phyloP scores from a whole-genome alignment of 2,888 invertebrate species.

The Nasonia oneida region DNA sequence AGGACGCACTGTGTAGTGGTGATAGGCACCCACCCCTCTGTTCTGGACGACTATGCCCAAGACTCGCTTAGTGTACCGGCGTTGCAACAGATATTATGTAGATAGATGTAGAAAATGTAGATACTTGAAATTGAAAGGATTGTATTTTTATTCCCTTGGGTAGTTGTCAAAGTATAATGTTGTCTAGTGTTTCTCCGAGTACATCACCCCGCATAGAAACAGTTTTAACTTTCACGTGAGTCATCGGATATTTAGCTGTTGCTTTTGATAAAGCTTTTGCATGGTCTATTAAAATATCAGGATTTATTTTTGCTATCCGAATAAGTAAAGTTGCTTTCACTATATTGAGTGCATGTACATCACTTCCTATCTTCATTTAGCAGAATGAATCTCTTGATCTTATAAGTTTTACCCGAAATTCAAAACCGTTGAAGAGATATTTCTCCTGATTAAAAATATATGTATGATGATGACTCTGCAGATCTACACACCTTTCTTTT shows the following conservation, averaged over 20 bases:
- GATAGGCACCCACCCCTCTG: too few species aligned
- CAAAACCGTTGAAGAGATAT: constrained; percentile 65
- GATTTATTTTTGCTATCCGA: constrained; percentile 65
- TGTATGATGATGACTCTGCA: constrained; percentile 62
- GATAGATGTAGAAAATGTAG: too few species aligned
- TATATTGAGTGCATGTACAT: constrained; percentile 38
- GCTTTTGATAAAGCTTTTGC: constrained; percentile 64
- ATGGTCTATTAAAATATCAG: constrained; percentile 67
- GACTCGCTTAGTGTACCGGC: too few species aligned
- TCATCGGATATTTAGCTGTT: constrained; percentile 66
- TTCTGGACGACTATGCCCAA: too few species aligned
- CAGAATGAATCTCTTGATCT: constrained; percentile 48
- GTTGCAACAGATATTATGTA: too few species aligned
- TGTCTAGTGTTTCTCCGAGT: constrained; percentile 69
- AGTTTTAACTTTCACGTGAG: constrained; percentile 64
- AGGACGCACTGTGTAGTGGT: too few species aligned
- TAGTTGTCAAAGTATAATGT: constrained; percentile 69
- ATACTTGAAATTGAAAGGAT: constrained; percentile 62
- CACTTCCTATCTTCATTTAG: constrained; percentile 51
- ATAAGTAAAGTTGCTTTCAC: constrained; percentile 62
- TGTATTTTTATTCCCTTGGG: constrained; percentile 64
- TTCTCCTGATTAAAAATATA: constrained; percentile 66
- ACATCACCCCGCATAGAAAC: constrained; percentile 64
- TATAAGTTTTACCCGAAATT: constrained; percentile 53
- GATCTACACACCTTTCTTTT: neutral